Evolutionary conservation across 2,888 invertebrate species (phyloP).

Genomic region (Phaonia tiefii): DNA sequence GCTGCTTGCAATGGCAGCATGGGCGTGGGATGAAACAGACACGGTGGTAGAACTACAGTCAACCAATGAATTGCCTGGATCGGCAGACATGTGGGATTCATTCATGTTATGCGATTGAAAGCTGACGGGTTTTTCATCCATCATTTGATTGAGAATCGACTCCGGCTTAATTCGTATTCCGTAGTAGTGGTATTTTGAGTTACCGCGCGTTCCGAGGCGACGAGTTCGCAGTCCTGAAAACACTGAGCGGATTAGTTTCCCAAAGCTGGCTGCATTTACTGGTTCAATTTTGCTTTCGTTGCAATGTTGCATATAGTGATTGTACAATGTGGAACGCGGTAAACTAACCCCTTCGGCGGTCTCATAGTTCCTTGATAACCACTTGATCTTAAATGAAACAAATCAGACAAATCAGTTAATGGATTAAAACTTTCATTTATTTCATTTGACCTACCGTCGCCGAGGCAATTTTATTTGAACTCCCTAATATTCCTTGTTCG

Average conservation of each 20-base stretch:
- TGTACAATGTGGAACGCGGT: conserved; percentile 97
- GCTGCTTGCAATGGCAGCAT: conserved; percentile 57
- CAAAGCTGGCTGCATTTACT: conserved; percentile 99
- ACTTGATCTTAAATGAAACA: conserved; percentile 85
- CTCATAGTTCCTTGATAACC: conserved; percentile 99
- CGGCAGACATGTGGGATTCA: neutral
- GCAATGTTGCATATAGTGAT: conserved; percentile 98
- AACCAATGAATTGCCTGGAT: conserved; percentile 24
- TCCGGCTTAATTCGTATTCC: conserved; percentile 98
- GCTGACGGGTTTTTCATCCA: conserved; percentile 81
- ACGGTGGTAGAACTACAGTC: conserved; percentile 52
- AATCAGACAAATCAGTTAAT: too few relatives aligned
- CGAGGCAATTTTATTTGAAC: conserved; percentile 87
- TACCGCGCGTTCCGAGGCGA: conserved; percentile 96
- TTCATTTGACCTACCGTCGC: conserved; percentile 89
- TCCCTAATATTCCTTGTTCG: conserved; percentile 75
- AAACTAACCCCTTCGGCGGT: conserved; percentile 96
- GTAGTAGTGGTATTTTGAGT: conserved; percentile 99
- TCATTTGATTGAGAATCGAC: conserved; percentile 85
- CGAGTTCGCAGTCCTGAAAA: conserved; percentile 97
- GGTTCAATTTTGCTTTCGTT: conserved; percentile 96
- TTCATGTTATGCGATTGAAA: conserved; percentile 42
- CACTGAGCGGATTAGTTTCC: conserved; percentile 98
- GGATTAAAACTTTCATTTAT: too few relatives aligned
- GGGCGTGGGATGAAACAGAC: conserved; percentile 42